Evolutionary conservation across 2,888 invertebrate species (phyloP), one percentile per base, ranked within the genome.

Genomic region (Torymus tubicola): DNA sequence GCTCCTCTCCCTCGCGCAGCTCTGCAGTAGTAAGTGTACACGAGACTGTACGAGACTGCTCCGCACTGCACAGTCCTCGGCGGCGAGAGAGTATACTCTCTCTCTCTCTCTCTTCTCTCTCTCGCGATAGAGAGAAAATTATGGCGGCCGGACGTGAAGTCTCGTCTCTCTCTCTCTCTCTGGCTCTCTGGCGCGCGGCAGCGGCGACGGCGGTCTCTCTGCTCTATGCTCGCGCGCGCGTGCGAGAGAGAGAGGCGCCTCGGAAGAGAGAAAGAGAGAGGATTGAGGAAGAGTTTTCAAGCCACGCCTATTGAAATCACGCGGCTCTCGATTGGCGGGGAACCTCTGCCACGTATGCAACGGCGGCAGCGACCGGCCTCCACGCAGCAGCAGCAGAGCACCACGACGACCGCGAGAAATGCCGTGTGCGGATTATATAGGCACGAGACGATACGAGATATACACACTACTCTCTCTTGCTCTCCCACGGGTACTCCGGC

Each of bases 281-380:
- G 60, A 53, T 57, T 70, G 78, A 64, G 68, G 73, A 81, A 82
- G 69, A 78, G 69, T 84, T 85, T 85, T 74, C 80, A 89, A 87
- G 87, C 89, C 89, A 89, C 89, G 89, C 89, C 89, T 88, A 88
- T 89, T 84, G 72, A 82, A 84, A 83, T 84, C 85, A 81, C 84
- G 81, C 73, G 83, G 80, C 72, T 83, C 78, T 84, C 84, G 84
- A 89, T 89, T 89, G 89, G 89, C 76, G 80, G 78, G 73, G 61
- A 76, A 76, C 78, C 81, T 74, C 81, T 89, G 89, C 89, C 89
- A 89, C 89, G 89, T 89, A 89, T 88, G 88, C 89, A 89, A 16
- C 69, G 70, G 14, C 63, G 55, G 55, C 63, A 11, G 50, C 85
- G 81, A 82, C 42, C 84, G 64, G 52, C 63, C 13, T 31, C 63